A percentile compares a stretch with the other conserved stretches of the same genome.
Conservation (phyloP, 2,888 invertebrate genomes). For the Melanargia galathea region DNA sequence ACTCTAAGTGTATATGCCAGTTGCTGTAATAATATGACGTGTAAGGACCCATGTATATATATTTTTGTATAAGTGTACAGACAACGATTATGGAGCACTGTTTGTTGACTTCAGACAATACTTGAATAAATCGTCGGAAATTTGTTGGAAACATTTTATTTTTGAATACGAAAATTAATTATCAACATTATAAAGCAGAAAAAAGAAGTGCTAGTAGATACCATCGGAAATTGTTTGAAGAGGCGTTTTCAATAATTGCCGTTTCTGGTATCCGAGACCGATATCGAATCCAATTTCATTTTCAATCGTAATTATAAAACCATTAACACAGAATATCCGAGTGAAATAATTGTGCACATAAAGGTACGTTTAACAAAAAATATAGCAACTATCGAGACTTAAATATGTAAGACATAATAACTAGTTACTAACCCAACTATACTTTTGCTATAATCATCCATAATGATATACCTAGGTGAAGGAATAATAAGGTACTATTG, state of each 20-base stretch:
- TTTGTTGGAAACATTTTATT: constrained; percentile 48
- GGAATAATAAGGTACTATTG: not conserved
- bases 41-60: constrained; percentile 65
- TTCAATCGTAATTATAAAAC: constrained; percentile 15
- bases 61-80: constrained; percentile 62
- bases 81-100: constrained; percentile 50
- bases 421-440: no score
- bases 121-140: constrained; percentile 54
- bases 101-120: constrained; percentile 70
- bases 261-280: constrained; percentile 4
- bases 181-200: not conserved
- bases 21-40: constrained; percentile 52
- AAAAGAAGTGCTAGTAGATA: not conserved
- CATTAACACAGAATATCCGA: constrained; percentile 20
- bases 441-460: not conserved
- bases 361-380: constrained; percentile 16
- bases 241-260: constrained; percentile 13
- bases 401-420: constrained; percentile 12
- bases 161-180: constrained; percentile 23
- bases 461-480: not conserved
- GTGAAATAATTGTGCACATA: constrained; percentile 11
- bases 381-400: constrained; percentile 7
- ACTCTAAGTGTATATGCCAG: constrained; percentile 39
- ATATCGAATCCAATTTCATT: constrained; percentile 5
- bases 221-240: not conserved